Conservation (phyloP, 2,797 vertebrate genomes). For the Nasua narica region DNA sequence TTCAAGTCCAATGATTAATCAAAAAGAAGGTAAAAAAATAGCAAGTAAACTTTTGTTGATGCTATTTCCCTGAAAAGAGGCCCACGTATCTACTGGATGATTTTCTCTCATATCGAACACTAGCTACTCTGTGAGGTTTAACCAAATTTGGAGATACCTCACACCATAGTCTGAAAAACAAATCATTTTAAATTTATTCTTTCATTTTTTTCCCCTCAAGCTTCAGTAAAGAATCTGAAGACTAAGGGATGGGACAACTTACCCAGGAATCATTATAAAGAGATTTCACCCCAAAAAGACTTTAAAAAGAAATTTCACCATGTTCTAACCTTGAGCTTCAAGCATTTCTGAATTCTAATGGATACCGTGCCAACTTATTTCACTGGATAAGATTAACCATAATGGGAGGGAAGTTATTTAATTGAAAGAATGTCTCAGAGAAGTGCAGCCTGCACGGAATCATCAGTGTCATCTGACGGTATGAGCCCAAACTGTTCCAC, state of each 20-base stretch:
- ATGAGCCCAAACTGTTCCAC: neutral
- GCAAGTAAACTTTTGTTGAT: neutral
- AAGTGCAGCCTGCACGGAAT: neutral
- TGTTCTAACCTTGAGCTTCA: neutral
- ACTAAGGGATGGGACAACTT: neutral
- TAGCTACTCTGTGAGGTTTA: neutral
- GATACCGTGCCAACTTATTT: neutral
- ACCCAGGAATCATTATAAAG: neutral
- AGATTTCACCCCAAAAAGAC: constrained; percentile 17
- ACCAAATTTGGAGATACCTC: neutral
- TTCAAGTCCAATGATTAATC: neutral
- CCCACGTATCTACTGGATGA: neutral
- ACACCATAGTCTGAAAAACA: neutral
- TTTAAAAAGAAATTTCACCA: constrained; percentile 18
- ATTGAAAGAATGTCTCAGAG: neutral
- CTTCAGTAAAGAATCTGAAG: neutral
- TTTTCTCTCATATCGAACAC: neutral
- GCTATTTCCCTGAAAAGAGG: neutral
- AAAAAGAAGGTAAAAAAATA: neutral
- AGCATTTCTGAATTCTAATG: constrained; percentile 18
- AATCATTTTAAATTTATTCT: neutral
- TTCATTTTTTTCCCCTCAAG: neutral
- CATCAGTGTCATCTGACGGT: neutral
- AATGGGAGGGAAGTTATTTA: constrained; percentile 31
- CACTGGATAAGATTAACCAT: neutral